Percentiles rank a stretch among this genome's conserved stretches.
Conservation (phyloP, 2,797 vertebrate species). For the Heteromormyrus szaboi region DNA sequence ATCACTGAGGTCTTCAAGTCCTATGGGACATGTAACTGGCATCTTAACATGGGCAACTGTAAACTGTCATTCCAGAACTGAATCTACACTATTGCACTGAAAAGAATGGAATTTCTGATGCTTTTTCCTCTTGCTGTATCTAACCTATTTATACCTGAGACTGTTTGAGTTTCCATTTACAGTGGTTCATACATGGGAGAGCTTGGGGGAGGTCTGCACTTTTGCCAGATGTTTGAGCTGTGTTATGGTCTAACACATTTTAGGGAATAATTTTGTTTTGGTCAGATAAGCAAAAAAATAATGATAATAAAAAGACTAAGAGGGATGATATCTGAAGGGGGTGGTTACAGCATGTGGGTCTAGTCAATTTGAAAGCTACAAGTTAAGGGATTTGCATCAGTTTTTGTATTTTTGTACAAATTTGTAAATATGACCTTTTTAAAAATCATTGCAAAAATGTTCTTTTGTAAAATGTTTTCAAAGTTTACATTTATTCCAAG, state of each 20-base stretch:
- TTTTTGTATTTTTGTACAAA: conserved; percentile 99
- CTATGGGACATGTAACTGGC: conserved; percentile 39
- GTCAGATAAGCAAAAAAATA: conserved; percentile 41
- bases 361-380: conserved; percentile 83
- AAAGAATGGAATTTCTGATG: conserved; percentile 41
- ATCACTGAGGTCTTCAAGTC: neutral
- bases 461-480: conserved; percentile 88
- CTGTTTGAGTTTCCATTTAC: conserved; percentile 54
- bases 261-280: conserved; percentile 40
- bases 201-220: conserved; percentile 52
- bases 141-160: conserved; percentile 32
- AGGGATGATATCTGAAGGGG: conserved; percentile 50
- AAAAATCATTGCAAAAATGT: conserved; percentile 88
- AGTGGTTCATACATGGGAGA: conserved; percentile 18
- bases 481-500: conserved; percentile 96
- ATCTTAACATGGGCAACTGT: conserved; percentile 38
- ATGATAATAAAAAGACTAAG: conserved; percentile 41
- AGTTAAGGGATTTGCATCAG: conserved; percentile 93
- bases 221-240: conserved; percentile 70
- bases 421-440: conserved; percentile 98
- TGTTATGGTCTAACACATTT: conserved; percentile 54
- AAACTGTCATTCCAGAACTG: conserved; percentile 49
- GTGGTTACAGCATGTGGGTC: conserved; percentile 74
- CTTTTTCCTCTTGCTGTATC: conserved; percentile 44
- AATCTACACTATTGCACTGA: conserved; percentile 58